Evolutionary conservation across 2,113 vertebrate genomes (phyloP), one percentile per base, ranked within the genome.

Genomic region (Lontra canadensis): DNA sequence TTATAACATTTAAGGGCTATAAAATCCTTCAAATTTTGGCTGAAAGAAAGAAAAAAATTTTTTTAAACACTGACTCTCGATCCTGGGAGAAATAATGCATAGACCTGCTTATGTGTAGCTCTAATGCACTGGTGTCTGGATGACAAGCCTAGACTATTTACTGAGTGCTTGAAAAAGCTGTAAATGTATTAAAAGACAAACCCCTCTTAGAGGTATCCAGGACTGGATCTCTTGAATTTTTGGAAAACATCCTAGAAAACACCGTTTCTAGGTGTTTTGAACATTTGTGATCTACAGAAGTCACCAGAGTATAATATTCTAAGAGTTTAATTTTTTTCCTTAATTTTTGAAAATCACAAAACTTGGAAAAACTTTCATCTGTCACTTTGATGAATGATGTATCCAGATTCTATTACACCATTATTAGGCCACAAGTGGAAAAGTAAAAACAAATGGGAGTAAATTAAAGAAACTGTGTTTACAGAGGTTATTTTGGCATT

Each of bases 381-480:
- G 65, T 78, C 36, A 59, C 86, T 78, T 78, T 87, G 18, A n/a
- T 36, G 81, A 92, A 44, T 67, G 73, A 63, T 63, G 23, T 83
- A 36, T 80, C 23, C 83, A 87, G 52, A 74, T 52, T 23, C 47
- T 29, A 4, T 65, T 84, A 67, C 1, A 17, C 65, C 39, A 88
- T 57, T 39, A 81, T 92, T 85, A 92, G 90, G 29, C 67, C 79
- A 67, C 95, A 92, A 73, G 55, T 81, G 71, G 84, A 88, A 92
- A 88, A 71, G 10, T 69, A 34, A 87, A 94, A 96, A 71, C 39
- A 71, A 95, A 61, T 92, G 44, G 20, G 11, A 97, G 59, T 73
- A 83, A 84, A 96, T 74, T 69, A 85, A 23, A 88, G 36, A 76
- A 88, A 49, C 34, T 95, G 25, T 88, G 34, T 81, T 90, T 94